phyloP scores from a whole-genome alignment of 2,113 vertebrate species.

The Alouatta palliata region DNA sequence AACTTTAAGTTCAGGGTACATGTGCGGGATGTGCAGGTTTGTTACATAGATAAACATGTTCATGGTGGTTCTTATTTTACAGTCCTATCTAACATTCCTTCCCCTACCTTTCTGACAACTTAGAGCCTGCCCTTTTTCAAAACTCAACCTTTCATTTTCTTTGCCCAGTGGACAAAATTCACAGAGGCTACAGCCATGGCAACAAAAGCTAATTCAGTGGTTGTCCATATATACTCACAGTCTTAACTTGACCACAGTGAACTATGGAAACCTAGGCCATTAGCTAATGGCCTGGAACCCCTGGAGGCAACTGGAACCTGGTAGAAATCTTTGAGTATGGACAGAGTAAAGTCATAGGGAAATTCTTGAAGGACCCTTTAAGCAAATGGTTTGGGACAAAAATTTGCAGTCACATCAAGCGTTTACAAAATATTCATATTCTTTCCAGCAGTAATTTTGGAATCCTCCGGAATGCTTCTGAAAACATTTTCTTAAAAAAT shows the following conservation, averaged over 20 bases:
- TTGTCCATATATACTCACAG: background rate
- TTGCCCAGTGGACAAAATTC: background rate
- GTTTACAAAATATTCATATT: background rate
- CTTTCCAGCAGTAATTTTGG: constrained; percentile 9
- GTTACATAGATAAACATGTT: too few species aligned
- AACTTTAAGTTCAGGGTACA: too few species aligned
- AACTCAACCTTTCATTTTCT: background rate
- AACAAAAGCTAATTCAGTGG: background rate
- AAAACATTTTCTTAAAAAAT: background rate
- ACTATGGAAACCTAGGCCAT: background rate
- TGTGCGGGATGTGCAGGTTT: too few species aligned
- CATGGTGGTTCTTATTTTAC: background rate
- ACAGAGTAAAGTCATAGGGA: background rate
- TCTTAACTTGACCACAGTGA: background rate
- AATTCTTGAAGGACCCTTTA: background rate
- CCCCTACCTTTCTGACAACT: background rate
- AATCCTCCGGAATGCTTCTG: background rate
- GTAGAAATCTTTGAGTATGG: background rate
- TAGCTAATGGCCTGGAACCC: constrained; percentile 1
- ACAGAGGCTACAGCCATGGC: background rate
- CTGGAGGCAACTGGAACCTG: background rate
- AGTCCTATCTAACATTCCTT: background rate
- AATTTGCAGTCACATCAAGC: background rate
- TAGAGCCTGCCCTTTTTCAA: background rate
- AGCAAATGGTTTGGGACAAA: background rate